Percentiles rank a stretch among this genome's conserved stretches.
phyloP scores from a whole-genome alignment of 2,797 vertebrate species.

The Hafferia zeledoni region DNA sequence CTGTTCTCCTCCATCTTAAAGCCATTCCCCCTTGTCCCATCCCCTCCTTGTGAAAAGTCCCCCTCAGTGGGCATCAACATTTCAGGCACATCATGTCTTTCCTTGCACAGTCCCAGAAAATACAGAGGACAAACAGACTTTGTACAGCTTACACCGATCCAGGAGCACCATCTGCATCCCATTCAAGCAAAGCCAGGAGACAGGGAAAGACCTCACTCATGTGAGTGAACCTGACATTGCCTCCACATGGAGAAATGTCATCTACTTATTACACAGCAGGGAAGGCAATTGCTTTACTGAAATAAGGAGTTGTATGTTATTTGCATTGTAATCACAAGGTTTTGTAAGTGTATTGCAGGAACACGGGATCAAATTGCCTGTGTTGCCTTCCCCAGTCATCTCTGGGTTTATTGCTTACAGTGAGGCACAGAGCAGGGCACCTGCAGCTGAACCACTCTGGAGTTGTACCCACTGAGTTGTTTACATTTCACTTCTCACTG shows the following conservation, averaged over 20 bases:
- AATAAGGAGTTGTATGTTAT: not conserved
- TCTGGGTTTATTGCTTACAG: not conserved
- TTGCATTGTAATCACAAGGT: not conserved
- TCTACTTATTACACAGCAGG: not conserved
- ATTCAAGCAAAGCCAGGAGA: not conserved
- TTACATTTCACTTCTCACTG: not conserved
- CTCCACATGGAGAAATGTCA: not conserved
- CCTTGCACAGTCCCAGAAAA: not conserved
- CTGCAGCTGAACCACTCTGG: not conserved
- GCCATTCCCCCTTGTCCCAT: not conserved
- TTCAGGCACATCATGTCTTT: not conserved
- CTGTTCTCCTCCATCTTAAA: not conserved
- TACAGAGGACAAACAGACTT: not conserved
- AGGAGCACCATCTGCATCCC: not conserved
- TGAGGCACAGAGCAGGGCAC: not conserved
- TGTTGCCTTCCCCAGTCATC: not conserved
- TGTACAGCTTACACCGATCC: not conserved
- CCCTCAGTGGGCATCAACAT: not conserved
- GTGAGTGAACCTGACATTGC: not conserved
- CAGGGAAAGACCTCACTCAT: fast-evolving
- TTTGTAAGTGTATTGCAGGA: not conserved
- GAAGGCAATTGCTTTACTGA: not conserved
- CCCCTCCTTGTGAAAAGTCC: not conserved
- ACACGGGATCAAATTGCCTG: not conserved
- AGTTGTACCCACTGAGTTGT: not conserved